Evolutionary conservation across 2,888 invertebrate species (phyloP).

Genomic region (Drosophila hawaiiensis): DNA sequence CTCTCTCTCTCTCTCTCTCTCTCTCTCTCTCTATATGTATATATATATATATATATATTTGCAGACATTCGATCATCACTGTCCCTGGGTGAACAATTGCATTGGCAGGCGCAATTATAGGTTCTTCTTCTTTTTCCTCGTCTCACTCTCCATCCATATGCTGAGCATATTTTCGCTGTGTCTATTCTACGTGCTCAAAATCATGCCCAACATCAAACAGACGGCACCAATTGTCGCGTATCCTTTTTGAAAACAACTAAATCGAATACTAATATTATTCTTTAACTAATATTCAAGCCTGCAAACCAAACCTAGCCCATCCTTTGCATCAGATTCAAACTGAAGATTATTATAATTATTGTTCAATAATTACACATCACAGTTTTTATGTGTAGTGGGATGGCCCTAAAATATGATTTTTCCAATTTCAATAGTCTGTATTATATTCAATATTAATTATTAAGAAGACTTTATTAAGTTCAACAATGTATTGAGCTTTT

Average conservation of each 20-base stretch:
- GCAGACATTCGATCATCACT: slow-evolving; percentile 99
- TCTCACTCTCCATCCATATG: slow-evolving; percentile 98
- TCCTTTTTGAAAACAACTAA: slow-evolving; percentile 87
- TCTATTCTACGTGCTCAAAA: slow-evolving; percentile 95
- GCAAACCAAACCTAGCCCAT: background rate
- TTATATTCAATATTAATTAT: too few species aligned
- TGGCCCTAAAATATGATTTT: background rate
- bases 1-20: background rate
- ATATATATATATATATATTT: slow-evolving; percentile 10
- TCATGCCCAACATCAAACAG: slow-evolving; percentile 92
- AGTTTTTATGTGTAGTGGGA: background rate
- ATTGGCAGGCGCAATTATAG: slow-evolving; percentile 98
- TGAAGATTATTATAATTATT: background rate
- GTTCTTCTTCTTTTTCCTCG: slow-evolving; percentile 99
- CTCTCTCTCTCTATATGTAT: background rate
- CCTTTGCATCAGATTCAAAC: background rate
- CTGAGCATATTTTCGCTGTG: slow-evolving; percentile 97
- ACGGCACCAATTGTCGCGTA: slow-evolving; percentile 94
- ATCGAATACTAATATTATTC: background rate
- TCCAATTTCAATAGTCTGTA: too few species aligned
- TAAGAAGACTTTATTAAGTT: too few species aligned
- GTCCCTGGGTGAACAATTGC: slow-evolving; percentile 99
- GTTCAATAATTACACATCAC: background rate
- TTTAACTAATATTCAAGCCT: background rate
- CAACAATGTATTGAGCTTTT: too few species aligned